Evolutionary conservation across 2,113 vertebrate genomes (phyloP).

Genomic region (Coptodon rendalli): DNA sequence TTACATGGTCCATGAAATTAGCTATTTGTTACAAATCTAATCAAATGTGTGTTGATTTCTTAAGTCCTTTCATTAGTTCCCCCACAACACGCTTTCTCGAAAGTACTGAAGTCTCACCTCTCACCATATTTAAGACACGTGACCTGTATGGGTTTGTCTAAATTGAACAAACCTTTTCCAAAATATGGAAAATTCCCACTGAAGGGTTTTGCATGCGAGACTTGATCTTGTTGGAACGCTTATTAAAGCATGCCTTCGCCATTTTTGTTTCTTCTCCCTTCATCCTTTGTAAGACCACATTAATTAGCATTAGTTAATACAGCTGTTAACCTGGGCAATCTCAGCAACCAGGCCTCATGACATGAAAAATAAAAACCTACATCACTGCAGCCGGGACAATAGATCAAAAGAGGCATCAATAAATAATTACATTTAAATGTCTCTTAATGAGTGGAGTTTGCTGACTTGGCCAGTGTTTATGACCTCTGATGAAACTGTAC

Average conservation of each 20-base stretch:
- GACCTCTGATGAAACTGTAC: constrained; percentile 66
- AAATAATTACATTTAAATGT: constrained; percentile 80
- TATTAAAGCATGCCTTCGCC: neutral
- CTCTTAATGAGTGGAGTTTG: constrained; percentile 75
- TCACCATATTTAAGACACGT: neutral
- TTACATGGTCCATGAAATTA: constrained; percentile 61
- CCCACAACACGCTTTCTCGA: neutral
- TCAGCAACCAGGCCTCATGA: constrained; percentile 29
- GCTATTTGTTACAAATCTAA: constrained; percentile 54
- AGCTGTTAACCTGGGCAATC: constrained; percentile 60
- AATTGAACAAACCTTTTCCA: neutral
- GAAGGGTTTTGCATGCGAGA: neutral
- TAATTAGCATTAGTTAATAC: constrained; percentile 45
- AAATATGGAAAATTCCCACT: neutral
- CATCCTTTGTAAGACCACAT: neutral
- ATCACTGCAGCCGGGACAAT: constrained; percentile 51
- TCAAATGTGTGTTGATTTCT: constrained; percentile 51
- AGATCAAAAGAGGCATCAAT: constrained; percentile 76
- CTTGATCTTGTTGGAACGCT: neutral
- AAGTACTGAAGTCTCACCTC: neutral
- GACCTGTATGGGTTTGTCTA: neutral
- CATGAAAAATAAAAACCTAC: constrained; percentile 52
- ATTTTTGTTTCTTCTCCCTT: neutral
- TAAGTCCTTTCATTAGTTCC: neutral
- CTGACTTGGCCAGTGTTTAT: constrained; percentile 70